Conservation (phyloP, 1,140 invertebrate genomes). For the Eciton burchellii region DNA sequence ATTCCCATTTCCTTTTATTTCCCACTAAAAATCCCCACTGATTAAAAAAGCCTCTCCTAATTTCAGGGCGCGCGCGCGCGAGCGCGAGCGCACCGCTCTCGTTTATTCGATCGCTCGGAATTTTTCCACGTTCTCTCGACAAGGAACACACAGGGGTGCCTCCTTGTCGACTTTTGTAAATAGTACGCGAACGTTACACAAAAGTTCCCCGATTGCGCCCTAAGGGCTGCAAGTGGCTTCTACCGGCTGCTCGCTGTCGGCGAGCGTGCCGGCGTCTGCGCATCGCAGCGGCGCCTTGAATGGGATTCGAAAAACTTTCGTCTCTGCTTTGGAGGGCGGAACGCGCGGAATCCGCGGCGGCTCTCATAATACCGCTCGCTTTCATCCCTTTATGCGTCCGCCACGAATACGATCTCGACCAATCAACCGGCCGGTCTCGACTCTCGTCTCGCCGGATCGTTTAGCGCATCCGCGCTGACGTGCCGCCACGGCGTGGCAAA, state of each 20-base stretch:
- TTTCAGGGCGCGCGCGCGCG: no score
- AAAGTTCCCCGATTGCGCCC: background rate
- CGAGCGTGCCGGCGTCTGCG: background rate
- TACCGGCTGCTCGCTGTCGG: background rate
- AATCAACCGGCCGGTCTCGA: background rate
- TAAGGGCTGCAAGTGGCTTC: background rate
- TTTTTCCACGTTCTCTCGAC: no score
- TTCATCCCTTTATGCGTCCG: constrained; percentile 38
- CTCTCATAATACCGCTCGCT: constrained; percentile 26
- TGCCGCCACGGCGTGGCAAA: no score
- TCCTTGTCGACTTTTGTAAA: no score
- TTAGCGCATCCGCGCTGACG: constrained; percentile 9
- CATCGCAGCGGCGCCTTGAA: constrained; percentile 33
- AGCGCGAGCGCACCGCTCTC: no score
- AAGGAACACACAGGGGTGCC: no score
- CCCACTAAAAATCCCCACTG: background rate
- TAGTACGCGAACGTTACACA: background rate
- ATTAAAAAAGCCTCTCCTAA: background rate
- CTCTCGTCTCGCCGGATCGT: constrained; percentile 17
- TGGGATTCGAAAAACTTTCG: constrained; percentile 49
- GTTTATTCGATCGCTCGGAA: no score
- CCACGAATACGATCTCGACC: constrained; percentile 10
- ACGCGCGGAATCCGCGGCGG: constrained; percentile 41
- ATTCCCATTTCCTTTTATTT: background rate
- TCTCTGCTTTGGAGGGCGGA: constrained; percentile 42